Conservation (phyloP, 1,140 invertebrate genomes). For the Yoshiicerus persimilis region DNA sequence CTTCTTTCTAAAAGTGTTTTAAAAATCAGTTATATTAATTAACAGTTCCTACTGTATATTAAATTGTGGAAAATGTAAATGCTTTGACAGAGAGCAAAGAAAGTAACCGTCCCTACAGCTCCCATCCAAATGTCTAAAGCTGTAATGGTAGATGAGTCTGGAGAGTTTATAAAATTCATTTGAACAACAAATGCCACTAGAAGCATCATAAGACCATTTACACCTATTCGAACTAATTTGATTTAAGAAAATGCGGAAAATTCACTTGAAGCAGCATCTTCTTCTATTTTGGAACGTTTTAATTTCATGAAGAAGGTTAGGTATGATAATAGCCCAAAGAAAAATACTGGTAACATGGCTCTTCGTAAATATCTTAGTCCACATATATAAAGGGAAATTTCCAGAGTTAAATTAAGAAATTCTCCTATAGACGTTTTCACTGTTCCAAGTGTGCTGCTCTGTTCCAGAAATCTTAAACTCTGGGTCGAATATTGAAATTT, state of each 20-base stretch:
- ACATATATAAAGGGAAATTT: conserved; percentile 29
- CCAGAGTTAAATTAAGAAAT: conserved; percentile 2
- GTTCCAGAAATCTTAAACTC: conserved; percentile 15
- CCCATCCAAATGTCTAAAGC: conserved; percentile 39
- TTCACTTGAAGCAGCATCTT: background rate
- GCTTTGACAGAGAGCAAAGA: conserved; percentile 21
- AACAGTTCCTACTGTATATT: no score
- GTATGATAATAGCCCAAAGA: conserved; percentile 31
- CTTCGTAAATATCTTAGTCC: conserved; percentile 20
- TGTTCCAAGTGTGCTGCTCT: conserved; percentile 20
- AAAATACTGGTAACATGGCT: conserved; percentile 29
- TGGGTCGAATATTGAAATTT: conserved; percentile 31
- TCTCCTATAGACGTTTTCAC: conserved; percentile 15
- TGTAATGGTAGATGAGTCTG: conserved; percentile 28
- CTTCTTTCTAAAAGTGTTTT: background rate
- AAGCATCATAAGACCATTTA: conserved; percentile 33
- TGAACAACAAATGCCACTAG: conserved; percentile 24
- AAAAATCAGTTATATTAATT: background rate
- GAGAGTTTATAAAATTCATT: conserved; percentile 12
- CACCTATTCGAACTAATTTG: background rate
- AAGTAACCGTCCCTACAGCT: background rate
- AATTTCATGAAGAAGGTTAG: conserved; percentile 31
- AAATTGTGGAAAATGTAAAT: background rate
- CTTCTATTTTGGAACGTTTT: background rate
- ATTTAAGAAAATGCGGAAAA: background rate